Base-by-base conservation (phyloP, 2,888 invertebrate species). In the Ochropacha duplaris region DNA sequence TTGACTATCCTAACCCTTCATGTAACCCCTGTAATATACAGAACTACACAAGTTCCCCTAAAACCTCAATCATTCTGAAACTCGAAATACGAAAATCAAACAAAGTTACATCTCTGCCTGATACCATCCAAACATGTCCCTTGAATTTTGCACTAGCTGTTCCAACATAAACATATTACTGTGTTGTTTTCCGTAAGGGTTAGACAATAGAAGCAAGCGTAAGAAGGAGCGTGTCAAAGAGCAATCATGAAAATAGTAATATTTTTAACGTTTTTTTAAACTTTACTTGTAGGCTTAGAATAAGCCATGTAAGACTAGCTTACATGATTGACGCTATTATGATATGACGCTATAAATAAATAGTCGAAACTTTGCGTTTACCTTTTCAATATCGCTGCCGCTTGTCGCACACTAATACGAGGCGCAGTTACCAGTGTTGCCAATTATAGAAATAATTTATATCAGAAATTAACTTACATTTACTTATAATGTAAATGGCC, bases 141-240 rank as follows among this genome's bases (percentile, higher is more conserved):
- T 76, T 74, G 77, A 79, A 81, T 78, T 74, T 73, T 74, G 71
- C 64, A 58, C 62, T 57, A 57, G 57, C 66, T 64, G 62, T 69
- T 73, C 65, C 72, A 72, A 74, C 79, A 81, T 81, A 83, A 83
- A 84, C 80, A 81, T 80, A 79, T 84, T 83, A n/a, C 14, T 52
- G 52, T 22, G 31, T 31, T 31, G 31, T 31, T 12, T 60, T 61
- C 57, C 57, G 57, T 57, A 44, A 28, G 22, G 52, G 5, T 34
- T 52, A 31, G 22, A 44, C 28, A 9, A 19, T 51, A 31, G 11
- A 24, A 19, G 22, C 12, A 22, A 52, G 34, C 34, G 52, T 50
- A 50, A 4, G n/a, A 50, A 50, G 8, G n/a, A n/a, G 31, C 12
- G 12, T 31, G 2, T 12, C 2, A 31, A 12, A 3, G 31, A 31